phyloP scores from a whole-genome alignment of 2,888 invertebrate genomes.

The Shargacucullia verbasci region DNA sequence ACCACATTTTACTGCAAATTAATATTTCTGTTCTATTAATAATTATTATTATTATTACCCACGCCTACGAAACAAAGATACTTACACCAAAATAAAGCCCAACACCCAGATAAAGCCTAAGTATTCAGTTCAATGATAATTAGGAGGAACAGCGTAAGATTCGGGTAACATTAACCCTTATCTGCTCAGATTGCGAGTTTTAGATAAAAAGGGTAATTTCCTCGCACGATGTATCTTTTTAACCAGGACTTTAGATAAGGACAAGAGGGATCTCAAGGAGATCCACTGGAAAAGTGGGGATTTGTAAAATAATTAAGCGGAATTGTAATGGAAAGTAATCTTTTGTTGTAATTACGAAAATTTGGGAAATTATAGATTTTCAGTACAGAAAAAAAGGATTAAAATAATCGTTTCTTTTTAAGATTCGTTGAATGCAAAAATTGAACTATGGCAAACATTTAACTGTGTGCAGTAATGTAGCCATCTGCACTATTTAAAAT shows the following conservation, averaged over 20 bases:
- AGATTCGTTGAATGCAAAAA: too few species aligned
- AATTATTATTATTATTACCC: too few species aligned
- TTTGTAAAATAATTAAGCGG: constrained; percentile 8
- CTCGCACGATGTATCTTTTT: constrained; percentile 48
- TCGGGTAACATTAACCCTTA: constrained; percentile 44
- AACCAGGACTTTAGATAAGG: constrained; percentile 44
- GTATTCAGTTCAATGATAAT: constrained; percentile 41
- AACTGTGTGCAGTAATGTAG: too few species aligned
- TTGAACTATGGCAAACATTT: too few species aligned
- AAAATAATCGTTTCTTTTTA: too few species aligned
- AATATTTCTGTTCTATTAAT: too few species aligned
- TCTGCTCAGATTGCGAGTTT: constrained; percentile 47
- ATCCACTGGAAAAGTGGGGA: constrained; percentile 17
- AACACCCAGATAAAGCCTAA: constrained; percentile 35
- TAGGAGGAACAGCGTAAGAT: constrained; percentile 35
- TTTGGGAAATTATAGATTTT: too few species aligned
- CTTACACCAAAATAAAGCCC: constrained; percentile 11
- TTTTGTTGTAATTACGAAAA: not conserved
- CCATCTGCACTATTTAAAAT: too few species aligned
- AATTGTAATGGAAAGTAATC: constrained; percentile 1
- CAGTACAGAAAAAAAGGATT: too few species aligned
- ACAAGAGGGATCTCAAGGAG: constrained; percentile 9
- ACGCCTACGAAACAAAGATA: too few species aligned
- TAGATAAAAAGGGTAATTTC: constrained; percentile 58
- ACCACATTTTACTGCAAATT: too few species aligned